phyloP scores from a whole-genome alignment of 2,888 invertebrate species.

The Hirtodrosophila histrioides region DNA sequence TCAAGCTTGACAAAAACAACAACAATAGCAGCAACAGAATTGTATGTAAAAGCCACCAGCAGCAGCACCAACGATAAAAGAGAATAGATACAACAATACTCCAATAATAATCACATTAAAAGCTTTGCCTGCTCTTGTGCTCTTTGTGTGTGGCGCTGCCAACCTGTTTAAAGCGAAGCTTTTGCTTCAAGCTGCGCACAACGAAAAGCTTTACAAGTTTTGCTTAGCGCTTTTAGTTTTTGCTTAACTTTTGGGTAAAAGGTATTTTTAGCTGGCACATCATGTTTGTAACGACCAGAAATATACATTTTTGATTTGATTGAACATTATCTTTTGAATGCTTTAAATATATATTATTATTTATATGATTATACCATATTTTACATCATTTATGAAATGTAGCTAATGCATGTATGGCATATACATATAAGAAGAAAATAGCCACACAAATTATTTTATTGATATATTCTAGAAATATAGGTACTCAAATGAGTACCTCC shows the following conservation, averaged over 20 bases:
- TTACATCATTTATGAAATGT: no score
- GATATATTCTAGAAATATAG: no score
- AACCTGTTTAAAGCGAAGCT: slow-evolving; percentile 46
- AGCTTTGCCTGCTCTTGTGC: slow-evolving; percentile 29
- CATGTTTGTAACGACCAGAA: not conserved
- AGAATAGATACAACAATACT: slow-evolving; percentile 35
- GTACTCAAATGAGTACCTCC: no score
- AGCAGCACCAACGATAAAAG: slow-evolving; percentile 18
- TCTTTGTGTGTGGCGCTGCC: slow-evolving; percentile 40
- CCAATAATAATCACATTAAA: slow-evolving; percentile 36
- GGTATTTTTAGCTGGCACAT: not conserved
- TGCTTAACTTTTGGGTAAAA: slow-evolving; percentile 4
- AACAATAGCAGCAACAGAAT: slow-evolving; percentile 6
- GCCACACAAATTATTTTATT: no score
- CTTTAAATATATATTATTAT: no score
- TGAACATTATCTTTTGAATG: no score
- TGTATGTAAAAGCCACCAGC: slow-evolving; percentile 24
- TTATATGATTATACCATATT: no score
- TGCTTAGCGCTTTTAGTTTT: not conserved
- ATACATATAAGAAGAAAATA: no score
- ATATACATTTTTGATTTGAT: not conserved
- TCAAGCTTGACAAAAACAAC: slow-evolving; percentile 63
- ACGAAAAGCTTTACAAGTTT: slow-evolving; percentile 37
- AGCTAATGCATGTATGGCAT: no score
- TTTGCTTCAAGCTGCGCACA: slow-evolving; percentile 24